Base-by-base conservation (phyloP, 92 coral and sea anemone genomes). In the Actinostola sp. region DNA sequence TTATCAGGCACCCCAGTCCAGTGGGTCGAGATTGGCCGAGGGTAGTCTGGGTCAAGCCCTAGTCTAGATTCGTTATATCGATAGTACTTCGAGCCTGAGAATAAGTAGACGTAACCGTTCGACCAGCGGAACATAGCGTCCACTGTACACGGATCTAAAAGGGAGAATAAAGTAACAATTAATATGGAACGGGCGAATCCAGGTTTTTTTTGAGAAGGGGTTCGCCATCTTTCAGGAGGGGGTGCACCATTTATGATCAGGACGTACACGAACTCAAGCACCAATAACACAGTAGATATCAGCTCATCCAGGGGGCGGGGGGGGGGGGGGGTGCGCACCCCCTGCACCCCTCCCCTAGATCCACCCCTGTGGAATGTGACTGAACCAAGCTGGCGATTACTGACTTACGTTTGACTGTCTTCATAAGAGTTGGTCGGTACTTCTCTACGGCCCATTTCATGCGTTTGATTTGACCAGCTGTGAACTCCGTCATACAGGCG, bases 91-190 rank as follows among this genome's bases (percentile, higher is more conserved):
- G 83, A 72, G 19, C 98, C 98, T 29, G 92, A 76, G 80, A 93
- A 93, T 23, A 93, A 50, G 82, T 93, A 93, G 69, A 89, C 33
- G 49, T 36, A 61, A 30, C 93, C 93, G 48, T 93, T 84, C 52
- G 83, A 75, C 98, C 98, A 93, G 41, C 98, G 91, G 65, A 93
- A 93, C 0, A 78, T 72, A 11, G 96, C 71, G 50, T 93, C 93
- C 12, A 93, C 70, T 12, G 55, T 70, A 24, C 96, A 89, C 11
- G 96, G 98, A 38, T 78, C 98, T 93, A 52, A 39, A 51, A 55
- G 3, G 32, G 45, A 16, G 63, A 21, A 61, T 8, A 65, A 10
- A 50, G 27, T 23, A 28, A 17, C 43, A 5, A 16, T 1, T 54
- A n/a, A 19, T 12, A 5, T 10, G 16, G 60, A 27, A 45, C 36